phyloP scores from a whole-genome alignment of 2,113 vertebrate species.

The Hippopotamus amphibius region DNA sequence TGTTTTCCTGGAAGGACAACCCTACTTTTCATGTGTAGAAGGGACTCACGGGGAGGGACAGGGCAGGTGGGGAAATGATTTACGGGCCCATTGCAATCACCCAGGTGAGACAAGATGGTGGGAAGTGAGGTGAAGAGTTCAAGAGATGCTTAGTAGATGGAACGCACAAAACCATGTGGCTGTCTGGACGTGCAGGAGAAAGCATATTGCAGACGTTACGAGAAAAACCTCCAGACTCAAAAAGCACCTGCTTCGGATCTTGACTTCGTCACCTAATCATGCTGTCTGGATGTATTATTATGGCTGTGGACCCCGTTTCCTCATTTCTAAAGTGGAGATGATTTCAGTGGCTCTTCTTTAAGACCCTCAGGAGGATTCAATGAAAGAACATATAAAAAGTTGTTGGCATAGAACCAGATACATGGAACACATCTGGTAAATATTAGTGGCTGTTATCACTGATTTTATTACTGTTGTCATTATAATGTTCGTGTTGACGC shows the following conservation, averaged over 20 bases:
- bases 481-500: not conserved
- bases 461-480: not conserved
- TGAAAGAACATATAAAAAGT: not conserved
- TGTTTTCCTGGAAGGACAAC: not conserved
- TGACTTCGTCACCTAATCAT: not conserved
- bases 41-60: not conserved
- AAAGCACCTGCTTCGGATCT: not conserved
- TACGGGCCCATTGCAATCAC: not conserved
- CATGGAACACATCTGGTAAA: not conserved
- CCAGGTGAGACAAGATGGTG: not conserved
- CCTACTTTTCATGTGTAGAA: not conserved
- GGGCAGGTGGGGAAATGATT: not conserved
- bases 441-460: fast-evolving
- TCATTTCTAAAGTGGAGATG: not conserved
- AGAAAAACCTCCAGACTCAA: not conserved
- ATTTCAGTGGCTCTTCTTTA: not conserved
- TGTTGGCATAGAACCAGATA: not conserved
- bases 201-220: fast-evolving
- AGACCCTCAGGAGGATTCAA: not conserved
- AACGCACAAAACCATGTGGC: no score
- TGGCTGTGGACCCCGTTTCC: fast-evolving
- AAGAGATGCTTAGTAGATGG: not conserved
- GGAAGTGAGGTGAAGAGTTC: not conserved
- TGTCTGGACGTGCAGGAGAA: fast-evolving
- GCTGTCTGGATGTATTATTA: fast-evolving